A percentile compares a stretch with the other conserved stretches of the same genome.
phyloP scores from a whole-genome alignment of 2,113 vertebrate genomes.

The Barnardius zonarius region DNA sequence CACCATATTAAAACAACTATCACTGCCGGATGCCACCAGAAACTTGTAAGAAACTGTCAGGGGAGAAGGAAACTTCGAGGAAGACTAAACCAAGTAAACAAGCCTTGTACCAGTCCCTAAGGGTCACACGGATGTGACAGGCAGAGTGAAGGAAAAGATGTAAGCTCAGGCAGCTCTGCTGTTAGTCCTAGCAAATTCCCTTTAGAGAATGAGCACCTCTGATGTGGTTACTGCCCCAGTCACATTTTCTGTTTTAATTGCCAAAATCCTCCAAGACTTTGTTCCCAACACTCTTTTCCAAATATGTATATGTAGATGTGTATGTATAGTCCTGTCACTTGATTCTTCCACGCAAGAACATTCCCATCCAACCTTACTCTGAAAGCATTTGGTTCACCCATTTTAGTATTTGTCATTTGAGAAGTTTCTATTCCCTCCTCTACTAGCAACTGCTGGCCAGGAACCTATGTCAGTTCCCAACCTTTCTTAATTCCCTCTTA shows the following conservation, averaged over 20 bases:
- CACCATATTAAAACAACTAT: neutral
- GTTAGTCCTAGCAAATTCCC: neutral
- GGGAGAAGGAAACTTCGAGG: neutral
- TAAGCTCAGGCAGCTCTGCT: neutral
- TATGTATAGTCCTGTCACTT: neutral
- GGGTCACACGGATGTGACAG: neutral
- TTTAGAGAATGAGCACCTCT: neutral
- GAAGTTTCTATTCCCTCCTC: slow-evolving; percentile 1
- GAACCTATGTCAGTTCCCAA: neutral
- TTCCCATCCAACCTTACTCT: neutral
- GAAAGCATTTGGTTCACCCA: slow-evolving; percentile 17
- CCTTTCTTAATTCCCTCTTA: neutral
- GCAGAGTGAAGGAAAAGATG: neutral
- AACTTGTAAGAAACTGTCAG: neutral
- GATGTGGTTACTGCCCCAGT: neutral
- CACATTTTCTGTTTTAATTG: neutral
- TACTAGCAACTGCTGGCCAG: neutral
- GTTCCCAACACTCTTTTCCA: neutral
- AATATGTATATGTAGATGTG: neutral
- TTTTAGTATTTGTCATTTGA: slow-evolving; percentile 41
- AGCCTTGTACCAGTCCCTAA: neutral
- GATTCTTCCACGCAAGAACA: neutral
- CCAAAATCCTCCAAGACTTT: neutral
- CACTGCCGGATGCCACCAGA: neutral
- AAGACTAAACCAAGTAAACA: neutral